These are phyloP conservation scores for Branchipolynoe longqiensis DNA, from an alignment of 2,888 invertebrate species.

Conservation along the genomic window DNA sequence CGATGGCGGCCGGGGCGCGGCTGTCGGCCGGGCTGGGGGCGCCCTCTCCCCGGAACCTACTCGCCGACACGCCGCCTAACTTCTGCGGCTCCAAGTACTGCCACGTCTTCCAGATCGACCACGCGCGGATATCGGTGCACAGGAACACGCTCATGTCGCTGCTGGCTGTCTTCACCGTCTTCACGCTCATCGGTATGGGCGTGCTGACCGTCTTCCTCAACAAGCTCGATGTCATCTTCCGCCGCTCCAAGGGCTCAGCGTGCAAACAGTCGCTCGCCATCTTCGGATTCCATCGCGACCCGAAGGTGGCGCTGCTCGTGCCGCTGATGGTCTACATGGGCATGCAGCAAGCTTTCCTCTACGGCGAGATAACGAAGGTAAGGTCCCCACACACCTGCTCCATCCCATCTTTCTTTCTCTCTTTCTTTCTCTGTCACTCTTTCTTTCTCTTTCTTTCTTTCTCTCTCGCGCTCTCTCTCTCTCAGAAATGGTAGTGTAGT, in stretches of 20 bases:
- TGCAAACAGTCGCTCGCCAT: conserved; percentile 67
- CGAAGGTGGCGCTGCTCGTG: conserved; percentile 72
- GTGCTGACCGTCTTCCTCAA: conserved; percentile 73
- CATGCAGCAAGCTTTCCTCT: conserved; percentile 76
- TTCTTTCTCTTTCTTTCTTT: too few relatives aligned
- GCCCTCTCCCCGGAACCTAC: background rate
- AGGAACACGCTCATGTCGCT: conserved; percentile 70
- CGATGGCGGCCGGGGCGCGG: too few relatives aligned
- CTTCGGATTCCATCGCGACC: conserved; percentile 70
- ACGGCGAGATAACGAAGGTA: conserved; percentile 77
- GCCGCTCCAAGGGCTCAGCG: conserved; percentile 59
- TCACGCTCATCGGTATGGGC: conserved; percentile 71
- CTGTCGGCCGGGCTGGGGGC: background rate
- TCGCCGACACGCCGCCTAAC: conserved; percentile 14
- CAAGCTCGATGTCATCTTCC: conserved; percentile 69
- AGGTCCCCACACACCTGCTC: too few relatives aligned
- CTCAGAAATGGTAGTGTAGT: too few relatives aligned
- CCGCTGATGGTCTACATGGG: conserved; percentile 74
- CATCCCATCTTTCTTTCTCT: too few relatives aligned
- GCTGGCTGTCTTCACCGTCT: conserved; percentile 70
- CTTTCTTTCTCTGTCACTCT: too few relatives aligned
- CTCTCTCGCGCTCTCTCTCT: too few relatives aligned
- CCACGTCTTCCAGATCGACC: conserved; percentile 68
- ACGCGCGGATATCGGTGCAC: conserved; percentile 57
- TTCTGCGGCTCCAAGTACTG: conserved; percentile 73